Percentiles rank a stretch among this genome's conserved stretches.
Conservation (phyloP, 2,113 vertebrate species). For the Varanus salvator region DNA sequence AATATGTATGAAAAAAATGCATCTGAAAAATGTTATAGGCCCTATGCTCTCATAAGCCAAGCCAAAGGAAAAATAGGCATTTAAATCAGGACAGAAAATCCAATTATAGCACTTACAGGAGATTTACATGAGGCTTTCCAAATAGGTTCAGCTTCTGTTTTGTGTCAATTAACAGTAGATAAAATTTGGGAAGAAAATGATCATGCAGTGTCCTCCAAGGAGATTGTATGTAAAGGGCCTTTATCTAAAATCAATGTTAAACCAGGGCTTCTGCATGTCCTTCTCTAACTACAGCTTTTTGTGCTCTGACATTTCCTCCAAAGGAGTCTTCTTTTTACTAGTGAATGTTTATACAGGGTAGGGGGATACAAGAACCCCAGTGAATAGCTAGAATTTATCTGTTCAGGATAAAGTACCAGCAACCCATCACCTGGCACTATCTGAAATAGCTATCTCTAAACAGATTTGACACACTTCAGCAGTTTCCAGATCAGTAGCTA, state of each 20-base stretch:
- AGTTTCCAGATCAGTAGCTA: too few relatives aligned
- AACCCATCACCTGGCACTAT: not conserved
- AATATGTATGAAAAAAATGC: not conserved
- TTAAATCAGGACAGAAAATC: not conserved
- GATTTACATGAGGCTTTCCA: constrained; percentile 3
- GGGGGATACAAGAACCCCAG: not conserved
- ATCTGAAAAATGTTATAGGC: constrained; percentile 19
- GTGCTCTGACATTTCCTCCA: not conserved
- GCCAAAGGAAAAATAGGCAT: constrained; percentile 2
- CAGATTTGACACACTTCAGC: not conserved
- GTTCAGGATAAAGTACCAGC: not conserved
- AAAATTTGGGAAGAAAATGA: not conserved
- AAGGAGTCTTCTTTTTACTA: not conserved
- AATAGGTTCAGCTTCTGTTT: not conserved
- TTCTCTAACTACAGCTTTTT: not conserved
- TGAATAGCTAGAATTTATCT: not conserved
- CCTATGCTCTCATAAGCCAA: not conserved
- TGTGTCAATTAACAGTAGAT: not conserved
- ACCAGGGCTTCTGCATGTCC: not conserved
- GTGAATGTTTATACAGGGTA: not conserved
- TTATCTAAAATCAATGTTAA: not conserved
- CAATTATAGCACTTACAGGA: not conserved
- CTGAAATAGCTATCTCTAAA: not conserved
- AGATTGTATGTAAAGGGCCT: not conserved
- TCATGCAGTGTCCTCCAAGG: not conserved